These are phyloP conservation scores for Eupithecia inturbata DNA, from an alignment of 2,888 invertebrate species.

Conservation along the genomic window DNA sequence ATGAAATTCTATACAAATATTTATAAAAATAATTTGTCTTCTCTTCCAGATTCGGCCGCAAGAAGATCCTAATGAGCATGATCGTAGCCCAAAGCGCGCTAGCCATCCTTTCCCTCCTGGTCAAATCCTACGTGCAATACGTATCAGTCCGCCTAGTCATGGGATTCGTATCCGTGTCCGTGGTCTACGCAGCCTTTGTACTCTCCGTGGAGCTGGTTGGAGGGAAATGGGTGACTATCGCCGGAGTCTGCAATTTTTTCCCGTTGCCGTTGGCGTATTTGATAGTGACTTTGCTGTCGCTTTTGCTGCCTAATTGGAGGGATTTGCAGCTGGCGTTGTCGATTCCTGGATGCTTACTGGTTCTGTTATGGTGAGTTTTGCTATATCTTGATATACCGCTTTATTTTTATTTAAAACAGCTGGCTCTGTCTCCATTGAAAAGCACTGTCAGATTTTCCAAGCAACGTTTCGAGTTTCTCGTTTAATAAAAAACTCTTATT, in stretches of 20 bases:
- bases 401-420: too few relatives aligned
- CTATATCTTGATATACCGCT: too few relatives aligned
- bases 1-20: too few relatives aligned
- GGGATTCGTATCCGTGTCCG: constrained; percentile 91
- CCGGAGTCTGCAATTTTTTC: constrained; percentile 92
- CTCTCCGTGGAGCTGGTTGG: constrained; percentile 91
- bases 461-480: background rate
- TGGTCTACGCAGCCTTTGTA: constrained; percentile 92
- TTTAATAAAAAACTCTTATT: background rate
- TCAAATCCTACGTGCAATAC: constrained; percentile 88
- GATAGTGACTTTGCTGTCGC: constrained; percentile 88
- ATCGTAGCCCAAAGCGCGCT: constrained; percentile 87
- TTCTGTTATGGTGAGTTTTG: constrained; percentile 86
- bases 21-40: too few relatives aligned
- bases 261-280: constrained; percentile 91
- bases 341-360: constrained; percentile 87
- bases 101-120: constrained; percentile 88
- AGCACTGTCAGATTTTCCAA: background rate
- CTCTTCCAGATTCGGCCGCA: constrained; percentile 88
- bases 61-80: constrained; percentile 89
- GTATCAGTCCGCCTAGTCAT: constrained; percentile 87
- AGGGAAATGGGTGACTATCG: constrained; percentile 91
- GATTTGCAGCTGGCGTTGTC: constrained; percentile 89
- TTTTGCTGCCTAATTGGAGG: constrained; percentile 89
- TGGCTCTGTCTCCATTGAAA: background rate